Conservation (phyloP, 2,797 vertebrate genomes). For the Enteromius afrohamiltoni region DNA sequence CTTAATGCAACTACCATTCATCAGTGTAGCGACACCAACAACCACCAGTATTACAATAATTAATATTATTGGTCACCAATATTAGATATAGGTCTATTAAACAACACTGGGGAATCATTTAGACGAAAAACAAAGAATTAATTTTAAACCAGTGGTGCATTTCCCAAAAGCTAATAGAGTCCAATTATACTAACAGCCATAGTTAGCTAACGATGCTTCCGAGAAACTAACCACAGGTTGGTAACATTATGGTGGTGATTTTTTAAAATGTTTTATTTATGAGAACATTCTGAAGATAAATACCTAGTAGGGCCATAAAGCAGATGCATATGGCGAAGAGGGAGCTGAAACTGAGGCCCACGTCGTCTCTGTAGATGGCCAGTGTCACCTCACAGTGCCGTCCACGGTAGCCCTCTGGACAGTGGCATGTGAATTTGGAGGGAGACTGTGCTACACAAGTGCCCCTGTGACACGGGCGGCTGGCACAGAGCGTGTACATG, state of each 20-base stretch:
- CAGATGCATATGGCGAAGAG: constrained; percentile 90
- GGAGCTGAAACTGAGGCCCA: constrained; percentile 89
- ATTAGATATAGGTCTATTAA: background rate
- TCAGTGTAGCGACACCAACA: background rate
- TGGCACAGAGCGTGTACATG: constrained; percentile 82
- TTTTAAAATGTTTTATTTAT: background rate
- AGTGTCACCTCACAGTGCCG: constrained; percentile 83
- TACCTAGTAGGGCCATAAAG: constrained; percentile 90
- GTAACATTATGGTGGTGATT: background rate
- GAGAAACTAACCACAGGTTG: no score
- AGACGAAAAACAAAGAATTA: background rate
- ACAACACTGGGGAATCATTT: background rate
- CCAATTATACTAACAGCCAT: no score
- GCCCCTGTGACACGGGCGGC: constrained; percentile 83
- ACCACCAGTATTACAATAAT: background rate
- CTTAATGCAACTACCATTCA: background rate
- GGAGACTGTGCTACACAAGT: constrained; percentile 87
- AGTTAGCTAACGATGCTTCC: no score
- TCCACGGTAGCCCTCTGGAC: constrained; percentile 84
- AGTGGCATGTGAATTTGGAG: constrained; percentile 85
- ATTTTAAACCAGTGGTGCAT: background rate
- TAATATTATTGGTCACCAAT: background rate
- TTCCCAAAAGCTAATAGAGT: no score
- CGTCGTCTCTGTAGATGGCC: constrained; percentile 84
- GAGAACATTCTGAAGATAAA: constrained; percentile 80